These are phyloP conservation scores for Alauda arvensis DNA, from an alignment of 2,797 vertebrate genomes.

Conservation along the genomic window DNA sequence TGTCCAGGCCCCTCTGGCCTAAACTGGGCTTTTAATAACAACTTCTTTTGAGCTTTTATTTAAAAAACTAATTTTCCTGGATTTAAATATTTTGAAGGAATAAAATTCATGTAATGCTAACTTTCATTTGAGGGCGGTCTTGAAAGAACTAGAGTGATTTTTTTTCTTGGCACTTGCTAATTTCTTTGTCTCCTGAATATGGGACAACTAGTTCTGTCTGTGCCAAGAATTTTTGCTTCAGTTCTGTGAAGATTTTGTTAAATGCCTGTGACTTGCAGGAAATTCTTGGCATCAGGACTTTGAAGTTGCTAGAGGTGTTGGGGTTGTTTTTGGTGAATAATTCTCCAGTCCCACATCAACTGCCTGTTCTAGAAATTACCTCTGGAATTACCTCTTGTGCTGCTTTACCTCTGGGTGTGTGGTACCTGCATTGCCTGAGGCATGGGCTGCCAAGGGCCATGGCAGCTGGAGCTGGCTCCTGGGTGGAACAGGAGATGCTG, in stretches of 20 bases:
- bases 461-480: background rate
- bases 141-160: background rate
- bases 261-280: background rate
- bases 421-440: background rate
- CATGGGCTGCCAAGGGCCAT: rapidly evolving
- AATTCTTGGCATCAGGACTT: background rate
- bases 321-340: background rate
- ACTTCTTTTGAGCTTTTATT: background rate
- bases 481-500: rapidly evolving
- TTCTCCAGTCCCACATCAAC: background rate
- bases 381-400: background rate
- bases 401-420: background rate
- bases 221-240: background rate
- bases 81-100: background rate
- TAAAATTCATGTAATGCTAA: background rate
- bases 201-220: background rate
- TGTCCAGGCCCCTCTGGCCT: background rate
- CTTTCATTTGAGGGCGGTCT: background rate
- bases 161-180: background rate
- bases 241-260: background rate
- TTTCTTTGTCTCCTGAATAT: background rate
- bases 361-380: background rate
- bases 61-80: background rate
- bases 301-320: background rate
- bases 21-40: background rate